phyloP scores from a whole-genome alignment of 2,797 vertebrate species.

The Myotis planiceps region DNA sequence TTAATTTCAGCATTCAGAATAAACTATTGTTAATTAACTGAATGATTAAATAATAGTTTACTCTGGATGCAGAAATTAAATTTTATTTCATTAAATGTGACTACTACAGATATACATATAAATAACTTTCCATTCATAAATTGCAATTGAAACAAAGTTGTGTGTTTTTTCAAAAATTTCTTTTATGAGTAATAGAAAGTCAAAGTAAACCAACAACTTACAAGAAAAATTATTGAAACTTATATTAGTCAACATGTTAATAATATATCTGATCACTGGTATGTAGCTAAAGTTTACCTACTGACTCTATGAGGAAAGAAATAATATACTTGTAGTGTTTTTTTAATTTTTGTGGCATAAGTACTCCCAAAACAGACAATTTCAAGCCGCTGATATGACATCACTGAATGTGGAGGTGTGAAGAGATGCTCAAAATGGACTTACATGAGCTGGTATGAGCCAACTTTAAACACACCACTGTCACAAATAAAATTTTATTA shows the following conservation, averaged over 20 bases:
- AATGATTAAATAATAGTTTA: background rate
- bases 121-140: background rate
- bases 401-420: background rate
- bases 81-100: background rate
- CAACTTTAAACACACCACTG: background rate
- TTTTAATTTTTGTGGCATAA: background rate
- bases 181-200: background rate
- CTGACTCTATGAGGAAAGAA: background rate
- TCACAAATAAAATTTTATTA: background rate
- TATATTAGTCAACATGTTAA: background rate
- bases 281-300: background rate
- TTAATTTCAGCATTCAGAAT: background rate
- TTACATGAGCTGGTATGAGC: background rate
- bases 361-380: background rate
- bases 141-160: background rate
- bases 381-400: fast-evolving
- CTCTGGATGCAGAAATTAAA: background rate
- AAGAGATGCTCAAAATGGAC: background rate
- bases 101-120: background rate
- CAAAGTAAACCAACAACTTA: background rate
- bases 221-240: background rate
- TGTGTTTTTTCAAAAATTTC: background rate
- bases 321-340: background rate
- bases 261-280: background rate
- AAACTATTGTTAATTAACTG: background rate